Evolutionary conservation across 2,888 invertebrate species (phyloP).

Genomic region (Drosophila incognita): DNA sequence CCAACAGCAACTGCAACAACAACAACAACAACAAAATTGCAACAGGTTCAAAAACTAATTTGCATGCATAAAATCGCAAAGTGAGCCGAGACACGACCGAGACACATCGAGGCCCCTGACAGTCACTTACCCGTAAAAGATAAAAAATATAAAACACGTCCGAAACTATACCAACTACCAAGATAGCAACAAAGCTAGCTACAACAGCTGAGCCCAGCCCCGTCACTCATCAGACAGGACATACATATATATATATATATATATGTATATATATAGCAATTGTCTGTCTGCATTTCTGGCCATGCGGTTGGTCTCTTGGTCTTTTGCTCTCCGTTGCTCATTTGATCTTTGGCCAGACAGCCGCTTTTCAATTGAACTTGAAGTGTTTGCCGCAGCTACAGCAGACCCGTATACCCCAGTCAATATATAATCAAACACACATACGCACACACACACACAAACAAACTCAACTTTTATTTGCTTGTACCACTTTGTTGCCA

Average conservation of each 20-base stretch:
- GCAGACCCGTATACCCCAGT: not conserved
- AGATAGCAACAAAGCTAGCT: slow-evolving; percentile 15
- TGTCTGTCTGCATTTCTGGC: slow-evolving; percentile 59
- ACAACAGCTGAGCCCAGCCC: slow-evolving; percentile 49
- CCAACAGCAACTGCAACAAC: slow-evolving; percentile 16
- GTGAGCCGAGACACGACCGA: slow-evolving; percentile 70
- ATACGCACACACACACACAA: slow-evolving; percentile 16
- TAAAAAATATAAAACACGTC: slow-evolving; percentile 36
- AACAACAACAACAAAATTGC: slow-evolving; percentile 62
- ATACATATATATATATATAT: not conserved
- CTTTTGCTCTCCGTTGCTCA: slow-evolving; percentile 7
- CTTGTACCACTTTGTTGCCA: slow-evolving; percentile 32
- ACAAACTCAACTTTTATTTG: slow-evolving; percentile 13
- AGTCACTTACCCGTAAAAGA: slow-evolving; percentile 40
- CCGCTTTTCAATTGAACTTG: slow-evolving; percentile 76
- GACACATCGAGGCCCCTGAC: slow-evolving; percentile 56
- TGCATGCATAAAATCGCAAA: slow-evolving; percentile 76
- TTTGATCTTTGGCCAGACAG: slow-evolving; percentile 66
- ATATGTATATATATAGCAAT: slow-evolving; percentile 20
- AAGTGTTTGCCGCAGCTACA: slow-evolving; percentile 57
- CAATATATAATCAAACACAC: slow-evolving; percentile 19
- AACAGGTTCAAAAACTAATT: slow-evolving; percentile 80
- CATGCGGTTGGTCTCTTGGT: slow-evolving; percentile 58
- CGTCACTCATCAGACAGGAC: slow-evolving; percentile 20
- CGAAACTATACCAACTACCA: slow-evolving; percentile 53